Evolutionary conservation across 2,797 vertebrate species (phyloP).

Genomic region (Lophotriccus pileatus): DNA sequence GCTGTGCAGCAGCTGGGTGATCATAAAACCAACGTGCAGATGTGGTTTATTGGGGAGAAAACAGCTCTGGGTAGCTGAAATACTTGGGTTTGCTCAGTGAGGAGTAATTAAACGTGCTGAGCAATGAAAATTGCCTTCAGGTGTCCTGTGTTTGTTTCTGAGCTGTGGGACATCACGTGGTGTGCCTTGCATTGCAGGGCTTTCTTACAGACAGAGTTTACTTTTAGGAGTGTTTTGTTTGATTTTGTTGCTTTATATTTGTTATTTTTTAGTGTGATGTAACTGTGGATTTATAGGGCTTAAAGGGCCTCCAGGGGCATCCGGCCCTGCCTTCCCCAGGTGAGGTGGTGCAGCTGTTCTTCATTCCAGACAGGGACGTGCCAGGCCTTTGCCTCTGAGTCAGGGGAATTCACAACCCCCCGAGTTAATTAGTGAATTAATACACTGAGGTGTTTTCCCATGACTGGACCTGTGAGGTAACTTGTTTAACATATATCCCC

Average conservation of each 20-base stretch:
- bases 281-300: background rate
- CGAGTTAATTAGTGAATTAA: too few species aligned
- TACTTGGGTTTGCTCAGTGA: background rate
- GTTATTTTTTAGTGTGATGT: background rate
- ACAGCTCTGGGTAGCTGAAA: background rate
- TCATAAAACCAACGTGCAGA: background rate
- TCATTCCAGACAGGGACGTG: background rate
- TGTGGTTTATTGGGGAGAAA: background rate
- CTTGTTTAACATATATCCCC: background rate
- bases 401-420: background rate
- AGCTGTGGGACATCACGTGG: background rate
- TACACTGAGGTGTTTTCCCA: background rate
- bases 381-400: background rate
- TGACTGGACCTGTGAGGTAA: background rate
- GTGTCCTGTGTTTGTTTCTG: background rate
- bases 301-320: background rate
- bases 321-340: background rate
- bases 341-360: background rate
- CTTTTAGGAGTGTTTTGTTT: background rate
- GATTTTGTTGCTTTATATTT: background rate
- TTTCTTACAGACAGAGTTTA: fast-evolving
- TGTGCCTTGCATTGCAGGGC: background rate
- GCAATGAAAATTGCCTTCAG: background rate
- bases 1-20: background rate
- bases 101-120: background rate